Evolutionary conservation across 2,797 vertebrate species (phyloP).

Genomic region (Myioborus melanocephalus): DNA sequence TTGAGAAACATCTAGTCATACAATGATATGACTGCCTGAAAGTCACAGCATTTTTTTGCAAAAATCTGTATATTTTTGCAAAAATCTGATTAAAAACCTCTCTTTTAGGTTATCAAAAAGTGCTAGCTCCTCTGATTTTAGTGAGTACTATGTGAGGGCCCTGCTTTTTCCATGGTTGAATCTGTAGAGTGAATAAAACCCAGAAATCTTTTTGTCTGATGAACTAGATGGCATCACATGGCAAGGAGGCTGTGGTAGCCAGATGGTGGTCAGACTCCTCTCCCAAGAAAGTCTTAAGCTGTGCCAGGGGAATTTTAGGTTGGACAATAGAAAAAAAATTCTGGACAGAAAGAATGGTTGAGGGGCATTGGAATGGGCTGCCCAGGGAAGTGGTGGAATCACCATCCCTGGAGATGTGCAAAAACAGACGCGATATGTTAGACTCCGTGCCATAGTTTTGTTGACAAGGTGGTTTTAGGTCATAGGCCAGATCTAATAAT

Average conservation of each 20-base stretch:
- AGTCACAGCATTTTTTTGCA: neutral
- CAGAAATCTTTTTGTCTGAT: neutral
- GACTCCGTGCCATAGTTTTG: neutral
- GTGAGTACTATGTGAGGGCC: fast-evolving
- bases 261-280: neutral
- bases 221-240: neutral
- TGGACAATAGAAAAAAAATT: neutral
- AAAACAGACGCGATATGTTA: neutral
- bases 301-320: neutral
- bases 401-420: neutral
- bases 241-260: too few species aligned
- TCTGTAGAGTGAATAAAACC: neutral
- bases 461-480: neutral
- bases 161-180: neutral
- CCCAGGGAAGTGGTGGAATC: neutral
- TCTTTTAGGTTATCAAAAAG: neutral
- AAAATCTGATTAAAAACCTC: neutral
- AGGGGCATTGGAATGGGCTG: neutral
- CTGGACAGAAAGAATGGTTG: neutral
- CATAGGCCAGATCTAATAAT: too few species aligned
- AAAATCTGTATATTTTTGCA: neutral
- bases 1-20: neutral
- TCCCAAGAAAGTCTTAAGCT: neutral
- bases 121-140: neutral
- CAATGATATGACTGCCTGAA: neutral